Base-by-base conservation (phyloP, 2,888 invertebrate genomes). In the Caenorhabditis drosophilae region DNA sequence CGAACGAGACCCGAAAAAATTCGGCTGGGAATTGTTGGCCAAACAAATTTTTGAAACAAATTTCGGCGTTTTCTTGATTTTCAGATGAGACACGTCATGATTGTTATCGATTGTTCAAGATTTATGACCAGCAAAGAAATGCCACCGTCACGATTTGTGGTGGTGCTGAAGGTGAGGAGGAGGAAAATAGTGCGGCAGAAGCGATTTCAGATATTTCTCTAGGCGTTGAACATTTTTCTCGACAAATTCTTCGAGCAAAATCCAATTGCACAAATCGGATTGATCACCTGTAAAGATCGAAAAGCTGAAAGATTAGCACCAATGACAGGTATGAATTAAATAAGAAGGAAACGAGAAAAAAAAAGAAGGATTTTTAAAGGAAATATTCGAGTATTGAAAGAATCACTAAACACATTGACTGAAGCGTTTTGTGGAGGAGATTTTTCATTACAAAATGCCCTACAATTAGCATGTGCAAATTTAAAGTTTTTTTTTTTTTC, bases 201-300 rank as follows among this genome's bases (percentile, higher is more conserved):
- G n/a, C n/a, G n/a, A n/a, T n/a, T n/a, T n/a, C n/a, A n/a, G n/a
- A n/a, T n/a, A n/a, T n/a, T 58, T 22, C 45, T 70, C 20, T 46
- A 76, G 72, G 86, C 95, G 15, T 84, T 98, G 63, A 92, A 94
- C 85, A 89, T 90, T 70, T 99, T 97, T 85, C 89, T 98, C 59
- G 92, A 94, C 77, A 95, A 96, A 84, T 98, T 92, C 84, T 96
- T 97, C 85, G 96, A 97, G 85, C 94, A 96, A 85, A 99, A 98
- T 86, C 98, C 98, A 11, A 91, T 98, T 52, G 95, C 96, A 84
- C 98, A 99, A 85, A 86, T 99, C 70, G 97, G 97, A 23, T 87
- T 98, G 35, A 90, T 98, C 69, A 87, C 90, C 11, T 90, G 94
- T 82, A 90, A 91, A 81, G 94, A 94, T 83, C 97, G 97, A 85